Conservation (phyloP, 53 echinoderm and acorn worm genomes). For the Echinarachnius parma region DNA sequence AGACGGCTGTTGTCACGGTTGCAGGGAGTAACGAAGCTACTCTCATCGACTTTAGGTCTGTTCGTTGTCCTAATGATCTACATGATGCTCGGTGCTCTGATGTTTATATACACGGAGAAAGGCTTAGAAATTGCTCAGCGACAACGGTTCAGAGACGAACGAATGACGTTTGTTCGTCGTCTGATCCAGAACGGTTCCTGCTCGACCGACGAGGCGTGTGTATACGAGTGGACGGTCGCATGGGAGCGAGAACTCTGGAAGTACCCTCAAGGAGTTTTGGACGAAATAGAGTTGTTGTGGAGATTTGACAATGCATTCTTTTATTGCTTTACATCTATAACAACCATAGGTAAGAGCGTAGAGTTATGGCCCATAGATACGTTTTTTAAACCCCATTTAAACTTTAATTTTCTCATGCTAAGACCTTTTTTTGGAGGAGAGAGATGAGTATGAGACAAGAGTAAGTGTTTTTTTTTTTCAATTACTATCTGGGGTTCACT, state of each 20-base stretch:
- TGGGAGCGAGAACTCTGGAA: background rate
- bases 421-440: no score
- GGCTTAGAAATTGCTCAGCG: constrained; percentile 5
- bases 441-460: constrained; percentile 2
- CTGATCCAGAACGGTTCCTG: constrained; percentile 3
- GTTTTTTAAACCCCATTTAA: no score
- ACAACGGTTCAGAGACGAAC: background rate
- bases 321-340: constrained; percentile 69
- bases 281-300: constrained; percentile 39
- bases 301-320: constrained; percentile 65
- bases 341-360: constrained; percentile 67
- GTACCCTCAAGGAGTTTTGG: constrained; percentile 52
- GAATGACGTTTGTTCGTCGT: background rate
- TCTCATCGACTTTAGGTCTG: constrained; percentile 68
- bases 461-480: background rate
- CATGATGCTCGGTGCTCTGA: constrained; percentile 61
- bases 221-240: background rate
- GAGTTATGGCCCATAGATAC: background rate
- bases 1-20: no score
- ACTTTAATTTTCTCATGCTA: no score
- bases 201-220: background rate
- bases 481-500: no score
- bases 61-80: constrained; percentile 63
- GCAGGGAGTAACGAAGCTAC: constrained; percentile 38
- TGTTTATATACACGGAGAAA: constrained; percentile 59